Conservation (phyloP, 2,113 vertebrate genomes). For the Rhinoptilus africanus region DNA sequence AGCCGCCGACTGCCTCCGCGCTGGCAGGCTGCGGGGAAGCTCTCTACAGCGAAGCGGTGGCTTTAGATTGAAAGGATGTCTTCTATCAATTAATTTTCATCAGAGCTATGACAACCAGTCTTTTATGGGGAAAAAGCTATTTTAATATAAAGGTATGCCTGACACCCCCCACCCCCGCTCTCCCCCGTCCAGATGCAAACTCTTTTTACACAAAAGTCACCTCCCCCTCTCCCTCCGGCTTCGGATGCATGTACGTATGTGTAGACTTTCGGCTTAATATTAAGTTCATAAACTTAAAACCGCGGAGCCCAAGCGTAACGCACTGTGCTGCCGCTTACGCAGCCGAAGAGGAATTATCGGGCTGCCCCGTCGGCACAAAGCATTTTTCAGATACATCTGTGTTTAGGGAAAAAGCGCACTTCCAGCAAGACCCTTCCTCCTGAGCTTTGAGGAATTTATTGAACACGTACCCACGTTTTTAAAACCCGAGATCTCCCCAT, state of each 20-base stretch:
- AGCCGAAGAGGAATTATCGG: background rate
- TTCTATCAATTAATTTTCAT: slow-evolving; percentile 63
- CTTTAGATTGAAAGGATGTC: slow-evolving; percentile 30
- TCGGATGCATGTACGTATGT: too few species aligned
- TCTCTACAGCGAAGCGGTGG: background rate
- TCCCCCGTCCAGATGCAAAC: background rate
- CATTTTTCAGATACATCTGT: background rate
- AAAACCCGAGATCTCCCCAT: background rate
- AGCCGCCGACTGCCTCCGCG: background rate
- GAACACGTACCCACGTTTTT: background rate
- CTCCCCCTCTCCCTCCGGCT: background rate
- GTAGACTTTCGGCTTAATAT: background rate
- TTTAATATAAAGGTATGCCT: slow-evolving; percentile 48
- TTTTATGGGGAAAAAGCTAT: slow-evolving; percentile 41
- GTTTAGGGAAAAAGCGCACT: background rate
- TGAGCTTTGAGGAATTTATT: background rate
- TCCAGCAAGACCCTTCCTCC: background rate
- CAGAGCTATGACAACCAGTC: slow-evolving; percentile 44
- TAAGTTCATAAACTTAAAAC: background rate
- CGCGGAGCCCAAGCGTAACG: background rate
- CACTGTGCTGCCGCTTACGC: background rate
- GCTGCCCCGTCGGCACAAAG: background rate
- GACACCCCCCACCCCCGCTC: background rate
- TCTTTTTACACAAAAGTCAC: background rate
- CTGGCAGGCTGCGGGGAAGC: background rate